Base-by-base conservation (phyloP, 2,797 vertebrate genomes). In the Poeciliopsis turneri region DNA sequence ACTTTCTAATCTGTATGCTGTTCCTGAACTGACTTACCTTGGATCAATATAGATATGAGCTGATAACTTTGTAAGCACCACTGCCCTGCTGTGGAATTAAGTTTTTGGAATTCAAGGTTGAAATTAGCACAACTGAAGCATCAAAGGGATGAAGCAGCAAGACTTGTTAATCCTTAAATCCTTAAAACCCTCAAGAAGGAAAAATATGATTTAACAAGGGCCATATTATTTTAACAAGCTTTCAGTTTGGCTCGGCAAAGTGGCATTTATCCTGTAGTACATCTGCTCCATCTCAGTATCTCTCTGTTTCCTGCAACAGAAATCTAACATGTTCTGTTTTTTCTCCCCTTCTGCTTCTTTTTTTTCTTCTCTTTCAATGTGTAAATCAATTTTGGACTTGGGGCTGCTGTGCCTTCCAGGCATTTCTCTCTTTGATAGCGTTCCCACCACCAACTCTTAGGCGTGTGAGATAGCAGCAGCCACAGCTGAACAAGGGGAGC, bases 341-440 rank as follows among this genome's bases (percentile, higher is more conserved):
- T 57, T 82, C 74, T 69, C n/a, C 16, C 73, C 76, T 74, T 76
- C 83, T 80, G 81, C 85, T 79, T 86, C 78, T 53, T 53, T 25
- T 53, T 49, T 51, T 30, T 82, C 90, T 77, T 89, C 81, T 90
- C 78, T 89, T 76, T 90, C 83, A 87, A 84, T 90, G 88, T 92
- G 87, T 90, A 92, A 95, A 95, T 95, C 94, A 94, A 92, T 95
- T 93, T 93, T 90, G 80, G 83, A 90, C 94, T 95, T 86, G 81
- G 88, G 94, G 94, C 92, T 88, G 86, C 92, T 90, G 89, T 95
- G 93, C 92, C 93, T 94, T 72, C 83, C 92, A 95, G 90, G 91
- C 92, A 93, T 90, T 88, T 84, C 88, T 91, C 83, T 81, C 93
- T 95, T 94, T 95, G 94, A 95, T 94, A 92, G 64, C 53, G 71